Percentiles rank a stretch among this genome's conserved stretches.
Conservation (phyloP, 2,113 vertebrate genomes). For the Pelodiscus sinensis region DNA sequence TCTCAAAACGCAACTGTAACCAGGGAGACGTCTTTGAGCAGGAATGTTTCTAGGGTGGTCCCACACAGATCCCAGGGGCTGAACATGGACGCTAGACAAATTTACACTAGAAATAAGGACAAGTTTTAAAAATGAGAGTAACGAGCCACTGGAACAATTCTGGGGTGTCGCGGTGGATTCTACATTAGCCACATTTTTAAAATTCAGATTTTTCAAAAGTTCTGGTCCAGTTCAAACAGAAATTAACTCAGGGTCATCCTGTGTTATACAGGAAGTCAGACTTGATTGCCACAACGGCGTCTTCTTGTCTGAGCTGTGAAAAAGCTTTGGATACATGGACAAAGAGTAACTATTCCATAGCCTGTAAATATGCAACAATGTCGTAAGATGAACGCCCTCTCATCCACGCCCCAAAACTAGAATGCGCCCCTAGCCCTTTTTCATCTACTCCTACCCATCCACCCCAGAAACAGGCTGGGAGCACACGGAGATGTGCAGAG, state of each 20-base stretch:
- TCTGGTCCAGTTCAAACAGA: conserved; percentile 59
- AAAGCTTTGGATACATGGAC: conserved; percentile 21
- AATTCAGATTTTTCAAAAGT: not conserved
- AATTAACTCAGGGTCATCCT: conserved; percentile 43
- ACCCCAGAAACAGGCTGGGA: conserved; percentile 49
- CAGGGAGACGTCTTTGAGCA: not conserved
- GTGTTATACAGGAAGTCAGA: conserved; percentile 63
- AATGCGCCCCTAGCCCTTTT: conserved; percentile 36
- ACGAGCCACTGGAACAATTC: not conserved
- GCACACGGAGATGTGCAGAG: conserved; percentile 11
- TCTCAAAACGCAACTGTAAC: not conserved
- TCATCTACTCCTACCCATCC: conserved; percentile 20
- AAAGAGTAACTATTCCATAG: conserved; percentile 43
- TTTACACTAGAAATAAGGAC: not conserved
- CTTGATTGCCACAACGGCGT: conserved; percentile 65
- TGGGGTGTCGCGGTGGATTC: not conserved
- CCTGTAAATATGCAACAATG: not conserved
- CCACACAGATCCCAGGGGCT: not conserved
- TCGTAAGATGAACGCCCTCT: not conserved
- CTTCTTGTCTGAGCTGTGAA: conserved; percentile 69
- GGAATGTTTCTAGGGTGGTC: not conserved
- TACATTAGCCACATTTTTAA: not conserved
- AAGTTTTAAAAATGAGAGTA: not conserved
- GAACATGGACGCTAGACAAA: not conserved
- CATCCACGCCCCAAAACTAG: conserved; percentile 17